phyloP scores from a whole-genome alignment of 1,140 invertebrate genomes.

The Drosophila kikkawai region DNA sequence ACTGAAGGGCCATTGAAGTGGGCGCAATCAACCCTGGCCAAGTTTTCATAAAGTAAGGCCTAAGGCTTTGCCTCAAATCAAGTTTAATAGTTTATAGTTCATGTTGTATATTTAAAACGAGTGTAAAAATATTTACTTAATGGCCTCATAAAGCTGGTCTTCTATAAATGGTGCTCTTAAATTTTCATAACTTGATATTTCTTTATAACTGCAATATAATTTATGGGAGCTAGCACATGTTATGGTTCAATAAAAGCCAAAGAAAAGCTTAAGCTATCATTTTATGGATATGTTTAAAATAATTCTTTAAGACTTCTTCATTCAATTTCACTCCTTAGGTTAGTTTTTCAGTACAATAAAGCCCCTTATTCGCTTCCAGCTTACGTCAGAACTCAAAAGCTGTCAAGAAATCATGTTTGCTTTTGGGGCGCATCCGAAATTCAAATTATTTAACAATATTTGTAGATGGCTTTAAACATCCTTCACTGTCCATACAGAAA shows the following conservation, averaged over 20 bases:
- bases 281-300: background rate
- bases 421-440: conserved; percentile 5
- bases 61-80: background rate
- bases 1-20: conserved; percentile 24
- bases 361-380: background rate
- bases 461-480: conserved; percentile 7
- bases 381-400: conserved; percentile 7
- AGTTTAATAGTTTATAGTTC: conserved; percentile 1
- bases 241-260: background rate
- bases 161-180: background rate
- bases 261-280: background rate
- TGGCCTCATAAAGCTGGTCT: background rate
- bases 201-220: conserved; percentile 4
- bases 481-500: background rate
- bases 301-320: background rate
- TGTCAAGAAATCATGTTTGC: background rate
- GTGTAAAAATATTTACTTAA: conserved; percentile 1
- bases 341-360: background rate
- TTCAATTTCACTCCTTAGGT: background rate
- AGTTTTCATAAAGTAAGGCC: conserved; percentile 2
- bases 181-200: background rate
- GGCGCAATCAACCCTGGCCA: conserved; percentile 28
- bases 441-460: conserved; percentile 13
- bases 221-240: background rate
- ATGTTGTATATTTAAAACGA: background rate